Evolutionary conservation across 1,140 invertebrate genomes (phyloP).

Genomic region (Brevipalpus yothersi): DNA sequence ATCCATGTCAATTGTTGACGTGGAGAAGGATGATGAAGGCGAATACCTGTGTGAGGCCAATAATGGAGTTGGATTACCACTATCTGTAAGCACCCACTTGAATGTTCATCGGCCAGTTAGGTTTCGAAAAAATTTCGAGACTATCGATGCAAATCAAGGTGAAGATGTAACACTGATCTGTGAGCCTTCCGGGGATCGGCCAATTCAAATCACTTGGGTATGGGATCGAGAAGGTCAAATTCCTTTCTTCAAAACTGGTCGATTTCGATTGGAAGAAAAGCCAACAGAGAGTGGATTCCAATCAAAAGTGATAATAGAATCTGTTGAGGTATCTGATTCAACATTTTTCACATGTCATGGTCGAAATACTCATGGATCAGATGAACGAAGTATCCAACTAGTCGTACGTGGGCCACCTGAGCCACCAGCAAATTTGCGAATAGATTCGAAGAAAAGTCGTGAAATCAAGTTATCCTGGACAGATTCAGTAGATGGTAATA

Average conservation of each 20-base stretch:
- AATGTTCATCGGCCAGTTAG: slow-evolving; percentile 12
- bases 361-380: slow-evolving; percentile 17
- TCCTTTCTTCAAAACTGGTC: neutral
- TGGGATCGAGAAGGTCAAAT: slow-evolving; percentile 12
- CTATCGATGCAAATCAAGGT: slow-evolving; percentile 13
- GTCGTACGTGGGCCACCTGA: slow-evolving; percentile 24
- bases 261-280: neutral
- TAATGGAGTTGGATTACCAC: slow-evolving; percentile 18
- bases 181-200: slow-evolving; percentile 21
- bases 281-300: neutral
- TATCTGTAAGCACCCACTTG: neutral
- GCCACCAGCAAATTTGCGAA: slow-evolving; percentile 16
- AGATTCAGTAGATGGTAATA: slow-evolving; percentile 21
- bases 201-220: slow-evolving; percentile 21
- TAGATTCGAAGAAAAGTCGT: slow-evolving; percentile 16
- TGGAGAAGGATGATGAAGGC: slow-evolving; percentile 19
- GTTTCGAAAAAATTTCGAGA: slow-evolving; percentile 12
- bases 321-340: slow-evolving; percentile 18
- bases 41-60: slow-evolving; percentile 22
- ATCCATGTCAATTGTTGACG: slow-evolving; percentile 11
- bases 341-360: slow-evolving; percentile 24
- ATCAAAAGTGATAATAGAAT: neutral
- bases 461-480: slow-evolving; percentile 17
- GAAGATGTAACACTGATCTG: slow-evolving; percentile 20
- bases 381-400: slow-evolving; percentile 21